Base-by-base conservation (phyloP, 2,888 invertebrate genomes). In the Hyposoter didymator region DNA sequence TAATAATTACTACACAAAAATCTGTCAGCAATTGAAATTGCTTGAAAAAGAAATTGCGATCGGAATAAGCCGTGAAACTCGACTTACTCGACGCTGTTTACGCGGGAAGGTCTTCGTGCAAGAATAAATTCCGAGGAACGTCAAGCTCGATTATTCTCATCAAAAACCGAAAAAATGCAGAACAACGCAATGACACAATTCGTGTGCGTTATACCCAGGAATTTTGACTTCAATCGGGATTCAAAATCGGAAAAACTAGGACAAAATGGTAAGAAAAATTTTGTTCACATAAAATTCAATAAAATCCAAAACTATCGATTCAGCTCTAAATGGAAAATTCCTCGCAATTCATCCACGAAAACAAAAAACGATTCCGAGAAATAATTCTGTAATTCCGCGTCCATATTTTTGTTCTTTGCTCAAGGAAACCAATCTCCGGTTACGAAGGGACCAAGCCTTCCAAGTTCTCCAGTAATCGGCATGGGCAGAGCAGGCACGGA, bases 401-500 rank as follows among this genome's bases (percentile, higher is more conserved):
- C 2, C 10, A 4, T 55, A 59, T 22, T 22, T 14, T 28, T 59
- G 1, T 14, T 5, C 14, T 59, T 59, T 28, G 14, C 12, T 28
- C 14, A 4, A 5, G 6, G 14, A 28, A 28, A 59, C 59, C 12
- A 28, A 5, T 28, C 10, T 28, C 14, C 59, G 28, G 28, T 14
- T 59, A 22, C 28, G 28, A 8, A 59, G 2, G 22, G 19, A 22
- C 10, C 19, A 2, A 17, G 12, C 17, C 32, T 32, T 10, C 28
- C 67, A 19, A 52, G 17, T 12, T 32, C 49, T 2, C 45, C 45
- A 1, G 5, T 17, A 32, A 22, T 59, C 12, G 19, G 28, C 10
- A 17, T 55, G 17, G 69, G 47, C 45, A 73, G 43, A 28, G 87
- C 86, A 1, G 32, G 84, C 55, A 85, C 84, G 4, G 82, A 84